Evolutionary conservation across 53 echinoderm and acorn worm genomes (phyloP).

Genomic region (Holothuria scabra): DNA sequence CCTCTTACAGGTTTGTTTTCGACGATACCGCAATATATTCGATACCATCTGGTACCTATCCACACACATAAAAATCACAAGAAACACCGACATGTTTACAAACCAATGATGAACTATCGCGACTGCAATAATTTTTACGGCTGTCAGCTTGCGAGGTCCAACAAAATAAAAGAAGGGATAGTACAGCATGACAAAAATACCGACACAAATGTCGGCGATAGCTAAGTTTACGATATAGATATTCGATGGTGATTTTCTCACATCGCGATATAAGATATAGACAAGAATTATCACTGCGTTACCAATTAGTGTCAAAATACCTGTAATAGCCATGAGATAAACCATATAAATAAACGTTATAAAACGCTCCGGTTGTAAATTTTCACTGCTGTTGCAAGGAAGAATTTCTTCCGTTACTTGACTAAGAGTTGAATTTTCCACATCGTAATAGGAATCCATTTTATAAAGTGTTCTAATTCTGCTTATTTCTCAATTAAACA

Average conservation of each 20-base stretch:
- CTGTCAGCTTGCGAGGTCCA: neutral
- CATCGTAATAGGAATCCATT: too few relatives aligned
- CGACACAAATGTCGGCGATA: conserved; percentile 26
- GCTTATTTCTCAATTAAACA: too few relatives aligned
- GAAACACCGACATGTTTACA: conserved; percentile 22
- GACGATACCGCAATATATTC: conserved; percentile 11
- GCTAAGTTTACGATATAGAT: conserved; percentile 31
- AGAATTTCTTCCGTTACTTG: neutral
- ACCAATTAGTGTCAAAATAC: conserved; percentile 9
- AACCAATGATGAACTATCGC: conserved; percentile 22
- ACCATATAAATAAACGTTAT: conserved; percentile 22
- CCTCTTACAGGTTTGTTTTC: neutral
- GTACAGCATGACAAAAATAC: conserved; percentile 16
- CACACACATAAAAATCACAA: conserved; percentile 21
- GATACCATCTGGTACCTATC: conserved; percentile 28
- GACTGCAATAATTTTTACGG: neutral
- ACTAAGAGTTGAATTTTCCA: neutral
- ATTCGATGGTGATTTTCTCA: conserved; percentile 6
- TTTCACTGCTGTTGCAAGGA: conserved; percentile 15
- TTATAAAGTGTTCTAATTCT: too few relatives aligned
- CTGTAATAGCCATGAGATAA: conserved; percentile 11
- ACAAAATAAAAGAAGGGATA: conserved; percentile 26
- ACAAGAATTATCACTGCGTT: neutral
- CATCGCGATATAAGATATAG: conserved; percentile 17
- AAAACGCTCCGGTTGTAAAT: conserved; percentile 8